Percentiles rank a stretch among this genome's conserved stretches.
These are phyloP conservation scores for Diplogasteroides magnus DNA, from an alignment of 1,140 invertebrate species.

Conservation along the genomic window DNA sequence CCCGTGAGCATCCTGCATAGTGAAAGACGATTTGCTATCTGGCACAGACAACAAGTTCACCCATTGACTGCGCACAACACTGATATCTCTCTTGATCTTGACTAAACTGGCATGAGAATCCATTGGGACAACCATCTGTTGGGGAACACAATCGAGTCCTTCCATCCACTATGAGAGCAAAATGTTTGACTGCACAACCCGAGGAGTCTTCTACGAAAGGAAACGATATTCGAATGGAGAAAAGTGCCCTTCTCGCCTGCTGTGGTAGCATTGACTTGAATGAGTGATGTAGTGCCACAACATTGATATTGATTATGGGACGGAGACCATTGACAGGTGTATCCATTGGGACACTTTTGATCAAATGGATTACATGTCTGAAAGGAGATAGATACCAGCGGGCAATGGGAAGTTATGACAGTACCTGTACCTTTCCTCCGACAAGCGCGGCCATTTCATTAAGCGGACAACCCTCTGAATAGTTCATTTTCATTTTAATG, in stretches of 20 bases:
- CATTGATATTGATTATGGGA: slow-evolving; percentile 31
- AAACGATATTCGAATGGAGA: too few species aligned
- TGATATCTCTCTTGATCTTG: slow-evolving; percentile 24
- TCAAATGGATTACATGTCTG: neutral
- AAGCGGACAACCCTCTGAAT: slow-evolving; percentile 28
- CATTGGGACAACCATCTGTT: slow-evolving; percentile 13
- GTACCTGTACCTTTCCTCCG: slow-evolving; percentile 8
- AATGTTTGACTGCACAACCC: neutral
- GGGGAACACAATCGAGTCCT: neutral
- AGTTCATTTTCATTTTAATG: slow-evolving; percentile 1
- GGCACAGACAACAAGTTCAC: neutral
- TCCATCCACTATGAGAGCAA: neutral
- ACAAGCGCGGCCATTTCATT: slow-evolving; percentile 21
- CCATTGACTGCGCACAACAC: slow-evolving; percentile 22
- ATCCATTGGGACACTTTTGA: slow-evolving; percentile 15
- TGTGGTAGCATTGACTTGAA: too few species aligned
- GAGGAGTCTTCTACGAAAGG: neutral
- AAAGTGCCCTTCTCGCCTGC: too few species aligned
- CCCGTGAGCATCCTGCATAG: slow-evolving; percentile 18
- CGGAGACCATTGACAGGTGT: slow-evolving; percentile 32
- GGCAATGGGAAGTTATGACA: neutral
- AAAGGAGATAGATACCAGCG: neutral
- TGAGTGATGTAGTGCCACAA: slow-evolving; percentile 27
- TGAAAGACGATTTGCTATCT: neutral
- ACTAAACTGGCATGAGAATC: slow-evolving; percentile 32